Conservation (phyloP, 64 coral and sea anemone species). For the Catalaphyllia jardinei region DNA sequence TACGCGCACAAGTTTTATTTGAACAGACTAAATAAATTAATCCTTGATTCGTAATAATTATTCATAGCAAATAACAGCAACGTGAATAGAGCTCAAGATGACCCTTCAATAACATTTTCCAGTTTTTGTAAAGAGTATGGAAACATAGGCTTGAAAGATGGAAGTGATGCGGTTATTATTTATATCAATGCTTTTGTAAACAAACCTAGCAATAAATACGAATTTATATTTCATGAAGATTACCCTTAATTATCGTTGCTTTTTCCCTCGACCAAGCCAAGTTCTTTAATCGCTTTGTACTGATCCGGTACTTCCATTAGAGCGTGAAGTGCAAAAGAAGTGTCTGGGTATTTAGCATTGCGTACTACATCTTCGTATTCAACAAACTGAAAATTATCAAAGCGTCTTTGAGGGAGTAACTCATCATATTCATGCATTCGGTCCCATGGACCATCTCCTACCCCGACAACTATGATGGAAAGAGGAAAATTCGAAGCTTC, state of each 20-base stretch:
- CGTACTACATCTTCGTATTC: conserved; percentile 67
- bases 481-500: conserved; percentile 89
- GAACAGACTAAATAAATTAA: too few relatives aligned
- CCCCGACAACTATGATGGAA: conserved; percentile 92
- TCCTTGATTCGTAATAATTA: too few relatives aligned
- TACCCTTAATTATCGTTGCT: neutral
- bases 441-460: conserved; percentile 99
- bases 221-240: conserved; percentile 9
- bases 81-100: too few relatives aligned
- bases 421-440: conserved; percentile 95
- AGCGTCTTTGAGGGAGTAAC: conserved; percentile 70
- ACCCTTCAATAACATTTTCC: too few relatives aligned
- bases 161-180: too few relatives aligned
- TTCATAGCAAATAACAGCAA: too few relatives aligned
- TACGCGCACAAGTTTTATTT: neutral
- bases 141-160: too few relatives aligned
- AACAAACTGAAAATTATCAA: conserved; percentile 99
- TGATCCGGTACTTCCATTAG: conserved; percentile 98
- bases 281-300: conserved; percentile 70
- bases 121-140: too few relatives aligned
- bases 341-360: conserved; percentile 71
- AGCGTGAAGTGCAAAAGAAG: conserved; percentile 85
- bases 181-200: too few relatives aligned
- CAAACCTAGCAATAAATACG: neutral
- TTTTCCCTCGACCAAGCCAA: conserved; percentile 48